These are phyloP conservation scores for Choristoneura fumiferana DNA, from an alignment of 1,140 invertebrate genomes.

Conservation along the genomic window DNA sequence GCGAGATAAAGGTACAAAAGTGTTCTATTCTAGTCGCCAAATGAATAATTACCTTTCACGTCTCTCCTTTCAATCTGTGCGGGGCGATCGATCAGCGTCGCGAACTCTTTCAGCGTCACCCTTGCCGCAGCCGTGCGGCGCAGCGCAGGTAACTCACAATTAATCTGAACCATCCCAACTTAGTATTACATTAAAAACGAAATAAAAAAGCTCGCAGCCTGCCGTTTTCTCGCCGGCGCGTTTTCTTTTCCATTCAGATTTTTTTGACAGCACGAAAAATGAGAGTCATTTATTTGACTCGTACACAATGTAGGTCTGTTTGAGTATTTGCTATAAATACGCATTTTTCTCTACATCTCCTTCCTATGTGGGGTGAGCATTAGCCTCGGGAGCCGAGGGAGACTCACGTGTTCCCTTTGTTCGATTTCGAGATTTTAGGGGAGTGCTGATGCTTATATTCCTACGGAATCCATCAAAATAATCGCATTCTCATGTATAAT, in stretches of 20 bases:
- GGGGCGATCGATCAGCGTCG: slow-evolving; percentile 73
- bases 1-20: slow-evolving; percentile 76
- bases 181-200: slow-evolving; percentile 77
- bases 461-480: slow-evolving; percentile 73
- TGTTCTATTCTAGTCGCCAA: slow-evolving; percentile 77
- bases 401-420: slow-evolving; percentile 73
- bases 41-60: slow-evolving; percentile 78
- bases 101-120: slow-evolving; percentile 74
- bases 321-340: slow-evolving; percentile 79
- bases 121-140: slow-evolving; percentile 45
- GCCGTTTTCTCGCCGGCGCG: slow-evolving; percentile 69
- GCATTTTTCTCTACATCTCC: slow-evolving; percentile 77
- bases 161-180: slow-evolving; percentile 77
- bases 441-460: slow-evolving; percentile 70
- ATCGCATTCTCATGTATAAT: slow-evolving; percentile 68
- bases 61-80: slow-evolving; percentile 75
- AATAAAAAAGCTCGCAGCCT: slow-evolving; percentile 67
- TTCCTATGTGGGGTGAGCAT: slow-evolving; percentile 73
- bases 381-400: slow-evolving; percentile 66
- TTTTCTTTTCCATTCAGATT: slow-evolving; percentile 78
- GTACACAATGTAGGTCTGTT: slow-evolving; percentile 78
- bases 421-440: slow-evolving; percentile 73
- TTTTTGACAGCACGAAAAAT: slow-evolving; percentile 78
- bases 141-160: slow-evolving; percentile 69
- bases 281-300: slow-evolving; percentile 77